These are phyloP conservation scores for Brenthis daphne DNA, from an alignment of 2,888 invertebrate species.

Conservation along the genomic window DNA sequence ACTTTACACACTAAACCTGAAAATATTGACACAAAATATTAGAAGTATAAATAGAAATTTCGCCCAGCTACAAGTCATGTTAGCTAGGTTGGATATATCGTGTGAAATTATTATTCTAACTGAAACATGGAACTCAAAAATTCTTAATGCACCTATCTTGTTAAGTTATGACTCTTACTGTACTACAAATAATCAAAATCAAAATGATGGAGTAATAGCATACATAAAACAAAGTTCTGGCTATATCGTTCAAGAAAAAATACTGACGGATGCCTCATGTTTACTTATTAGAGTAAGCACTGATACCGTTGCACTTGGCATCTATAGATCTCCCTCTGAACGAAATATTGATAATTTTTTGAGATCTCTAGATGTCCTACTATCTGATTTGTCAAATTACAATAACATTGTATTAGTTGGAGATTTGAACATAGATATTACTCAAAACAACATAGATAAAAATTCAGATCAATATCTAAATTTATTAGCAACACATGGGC, in stretches of 20 bases:
- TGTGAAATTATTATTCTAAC: neutral
- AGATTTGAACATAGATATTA: neutral
- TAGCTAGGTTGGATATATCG: neutral
- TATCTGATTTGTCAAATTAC: neutral
- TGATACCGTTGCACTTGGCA: neutral
- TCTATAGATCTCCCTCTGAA: neutral
- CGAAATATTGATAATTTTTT: neutral
- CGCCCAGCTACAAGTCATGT: neutral
- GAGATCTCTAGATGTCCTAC: neutral
- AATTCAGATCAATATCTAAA: slow-evolving; percentile 3
- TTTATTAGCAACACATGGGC: neutral
- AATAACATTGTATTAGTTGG: neutral
- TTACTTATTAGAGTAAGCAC: neutral
- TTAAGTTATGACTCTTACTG: neutral
- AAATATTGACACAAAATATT: neutral
- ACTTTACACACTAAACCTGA: neutral
- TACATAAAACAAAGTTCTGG: neutral
- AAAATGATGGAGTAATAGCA: neutral
- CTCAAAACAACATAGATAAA: neutral
- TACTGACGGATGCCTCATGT: neutral
- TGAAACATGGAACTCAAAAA: neutral
- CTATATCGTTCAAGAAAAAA: neutral
- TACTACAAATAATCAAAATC: neutral
- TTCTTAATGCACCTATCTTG: neutral
- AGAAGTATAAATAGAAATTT: neutral